These are phyloP conservation scores for Pagrus major DNA, from an alignment of 2,113 vertebrate genomes.

Conservation along the genomic window DNA sequence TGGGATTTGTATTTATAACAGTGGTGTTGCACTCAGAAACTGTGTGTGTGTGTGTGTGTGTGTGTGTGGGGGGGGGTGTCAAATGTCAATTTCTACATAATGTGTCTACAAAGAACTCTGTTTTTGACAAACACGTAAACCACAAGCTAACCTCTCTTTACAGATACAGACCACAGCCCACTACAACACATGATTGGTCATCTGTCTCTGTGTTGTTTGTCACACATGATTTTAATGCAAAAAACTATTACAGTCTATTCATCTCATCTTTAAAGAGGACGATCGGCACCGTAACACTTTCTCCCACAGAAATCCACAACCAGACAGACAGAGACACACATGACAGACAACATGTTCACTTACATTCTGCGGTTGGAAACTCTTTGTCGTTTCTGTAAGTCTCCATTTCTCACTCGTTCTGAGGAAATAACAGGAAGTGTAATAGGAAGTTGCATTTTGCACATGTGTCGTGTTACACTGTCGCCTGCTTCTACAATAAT, in stretches of 20 bases:
- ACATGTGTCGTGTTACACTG: background rate
- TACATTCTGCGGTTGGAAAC: constrained; percentile 40
- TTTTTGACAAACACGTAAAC: background rate
- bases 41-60: too few relatives aligned
- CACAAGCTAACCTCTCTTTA: background rate
- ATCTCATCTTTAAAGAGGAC: background rate
- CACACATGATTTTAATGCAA: background rate
- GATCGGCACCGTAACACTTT: background rate
- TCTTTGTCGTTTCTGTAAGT: constrained; percentile 8
- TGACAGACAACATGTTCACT: constrained; percentile 39
- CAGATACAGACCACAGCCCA: background rate
- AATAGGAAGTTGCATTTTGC: constrained; percentile 64
- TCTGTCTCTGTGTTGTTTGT: background rate
- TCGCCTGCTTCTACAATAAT: background rate
- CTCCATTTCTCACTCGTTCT: constrained; percentile 57
- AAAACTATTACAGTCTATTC: background rate
- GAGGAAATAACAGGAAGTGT: constrained; percentile 78
- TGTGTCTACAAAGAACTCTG: too few relatives aligned
- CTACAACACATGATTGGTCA: background rate
- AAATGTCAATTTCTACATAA: too few relatives aligned
- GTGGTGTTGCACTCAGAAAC: too few relatives aligned
- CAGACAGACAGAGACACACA: background rate
- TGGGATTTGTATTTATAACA: too few relatives aligned
- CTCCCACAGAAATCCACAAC: background rate
- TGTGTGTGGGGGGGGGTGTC: too few relatives aligned